phyloP scores from a whole-genome alignment of 2,113 vertebrate genomes.

The Laterallus jamaicensis region DNA sequence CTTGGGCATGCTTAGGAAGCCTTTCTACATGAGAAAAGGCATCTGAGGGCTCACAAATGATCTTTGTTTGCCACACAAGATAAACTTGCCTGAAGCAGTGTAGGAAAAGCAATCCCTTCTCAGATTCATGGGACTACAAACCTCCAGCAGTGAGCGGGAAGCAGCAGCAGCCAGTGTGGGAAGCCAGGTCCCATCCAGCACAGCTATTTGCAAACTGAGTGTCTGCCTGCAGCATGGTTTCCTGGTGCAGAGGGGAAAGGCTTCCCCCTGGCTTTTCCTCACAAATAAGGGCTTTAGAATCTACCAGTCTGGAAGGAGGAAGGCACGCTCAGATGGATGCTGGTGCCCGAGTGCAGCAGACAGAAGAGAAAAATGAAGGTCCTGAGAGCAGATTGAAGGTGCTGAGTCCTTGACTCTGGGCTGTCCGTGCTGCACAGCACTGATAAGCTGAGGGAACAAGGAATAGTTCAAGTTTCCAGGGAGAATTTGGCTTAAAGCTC shows the following conservation, averaged over 20 bases:
- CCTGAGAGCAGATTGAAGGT: not conserved
- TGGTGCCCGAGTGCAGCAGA: not conserved
- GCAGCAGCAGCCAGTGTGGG: not conserved
- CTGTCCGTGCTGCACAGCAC: rapidly evolving
- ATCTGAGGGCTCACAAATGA: not conserved
- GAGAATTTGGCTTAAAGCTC: not conserved
- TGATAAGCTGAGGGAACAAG: not conserved
- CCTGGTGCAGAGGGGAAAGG: not conserved
- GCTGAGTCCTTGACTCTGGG: not conserved
- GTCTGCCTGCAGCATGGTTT: not conserved
- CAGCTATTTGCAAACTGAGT: not conserved
- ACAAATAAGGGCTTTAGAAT: not conserved
- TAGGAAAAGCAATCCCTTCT: not conserved
- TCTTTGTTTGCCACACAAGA: not conserved
- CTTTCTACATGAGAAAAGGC: not conserved
- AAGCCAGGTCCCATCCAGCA: not conserved
- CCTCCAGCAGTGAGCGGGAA: not conserved
- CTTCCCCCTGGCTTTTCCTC: not conserved
- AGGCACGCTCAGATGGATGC: not conserved
- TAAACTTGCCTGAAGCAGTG: not conserved
- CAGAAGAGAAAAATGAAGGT: not conserved
- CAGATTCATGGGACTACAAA: not conserved
- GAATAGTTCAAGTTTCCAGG: not conserved
- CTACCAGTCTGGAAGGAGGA: not conserved
- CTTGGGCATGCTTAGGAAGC: not conserved